phyloP scores from a whole-genome alignment of 1,140 invertebrate species.

The Dermatophagoides farinae region DNA sequence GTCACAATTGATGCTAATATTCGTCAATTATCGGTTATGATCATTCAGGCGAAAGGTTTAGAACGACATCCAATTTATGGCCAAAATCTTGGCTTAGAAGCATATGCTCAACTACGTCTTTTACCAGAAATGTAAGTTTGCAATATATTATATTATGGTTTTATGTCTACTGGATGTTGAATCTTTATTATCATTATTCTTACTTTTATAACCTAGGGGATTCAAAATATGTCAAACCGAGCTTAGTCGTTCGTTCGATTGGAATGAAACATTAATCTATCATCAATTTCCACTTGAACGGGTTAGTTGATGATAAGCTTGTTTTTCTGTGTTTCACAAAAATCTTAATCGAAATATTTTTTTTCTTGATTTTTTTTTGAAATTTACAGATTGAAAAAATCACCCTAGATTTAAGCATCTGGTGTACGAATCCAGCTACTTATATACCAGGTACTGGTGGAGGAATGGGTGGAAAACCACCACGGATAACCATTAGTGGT shows the following conservation, averaged over 20 bases:
- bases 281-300: constrained; percentile 16
- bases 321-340: no score
- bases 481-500: no score
- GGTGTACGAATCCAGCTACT: background rate
- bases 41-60: constrained; percentile 7
- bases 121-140: constrained; percentile 14
- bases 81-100: background rate
- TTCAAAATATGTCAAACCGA: constrained; percentile 16
- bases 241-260: constrained; percentile 10
- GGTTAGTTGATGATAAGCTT: constrained; percentile 2
- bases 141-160: no score
- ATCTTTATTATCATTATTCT: background rate
- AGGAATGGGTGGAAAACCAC: no score
- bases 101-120: constrained; percentile 13
- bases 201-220: constrained; percentile 4
- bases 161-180: background rate
- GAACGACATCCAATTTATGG: background rate
- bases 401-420: constrained; percentile 14
- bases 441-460: no score
- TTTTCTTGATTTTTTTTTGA: background rate
- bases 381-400: constrained; percentile 10
- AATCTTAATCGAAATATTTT: no score
- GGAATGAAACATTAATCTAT: constrained; percentile 18
- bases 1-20: constrained; percentile 2
- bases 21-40: constrained; percentile 5